Percentiles rank a stretch among this genome's conserved stretches.
Conservation (phyloP, 2,113 vertebrate species). For the Rousettus leschenaultii region DNA sequence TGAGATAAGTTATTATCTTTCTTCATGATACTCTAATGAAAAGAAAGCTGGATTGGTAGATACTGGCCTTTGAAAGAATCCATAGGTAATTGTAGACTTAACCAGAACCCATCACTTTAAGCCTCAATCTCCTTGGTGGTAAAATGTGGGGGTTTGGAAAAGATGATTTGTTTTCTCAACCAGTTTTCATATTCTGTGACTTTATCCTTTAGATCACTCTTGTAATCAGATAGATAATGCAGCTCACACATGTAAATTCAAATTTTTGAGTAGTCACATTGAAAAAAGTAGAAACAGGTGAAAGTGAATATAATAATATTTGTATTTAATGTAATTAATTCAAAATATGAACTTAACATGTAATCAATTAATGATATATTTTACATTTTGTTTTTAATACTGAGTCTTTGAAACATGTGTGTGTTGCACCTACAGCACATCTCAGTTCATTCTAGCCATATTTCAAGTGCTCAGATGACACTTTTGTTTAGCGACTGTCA, state of each 20-base stretch:
- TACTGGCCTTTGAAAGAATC: not conserved
- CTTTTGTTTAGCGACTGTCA: not conserved
- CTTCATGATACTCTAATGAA: not conserved
- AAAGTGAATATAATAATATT: not conserved
- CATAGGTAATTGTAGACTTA: not conserved
- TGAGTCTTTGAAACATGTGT: not conserved
- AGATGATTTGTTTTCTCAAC: not conserved
- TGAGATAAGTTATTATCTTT: not conserved
- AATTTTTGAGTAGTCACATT: not conserved
- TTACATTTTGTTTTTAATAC: constrained; percentile 4
- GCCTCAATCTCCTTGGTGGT: not conserved
- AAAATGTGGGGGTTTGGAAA: not conserved
- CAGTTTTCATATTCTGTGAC: not conserved
- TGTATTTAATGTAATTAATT: constrained; percentile 6
- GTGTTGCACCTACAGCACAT: not conserved
- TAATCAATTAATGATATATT: not conserved
- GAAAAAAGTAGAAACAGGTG: not conserved
- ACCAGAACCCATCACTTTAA: not conserved
- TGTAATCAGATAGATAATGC: not conserved
- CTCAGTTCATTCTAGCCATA: not conserved
- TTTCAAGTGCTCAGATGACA: not conserved
- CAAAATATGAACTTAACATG: not conserved
- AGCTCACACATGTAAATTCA: not conserved
- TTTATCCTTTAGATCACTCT: not conserved
- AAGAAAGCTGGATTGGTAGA: not conserved